phyloP scores from a whole-genome alignment of 2,113 vertebrate genomes.

The Indicator indicator region DNA sequence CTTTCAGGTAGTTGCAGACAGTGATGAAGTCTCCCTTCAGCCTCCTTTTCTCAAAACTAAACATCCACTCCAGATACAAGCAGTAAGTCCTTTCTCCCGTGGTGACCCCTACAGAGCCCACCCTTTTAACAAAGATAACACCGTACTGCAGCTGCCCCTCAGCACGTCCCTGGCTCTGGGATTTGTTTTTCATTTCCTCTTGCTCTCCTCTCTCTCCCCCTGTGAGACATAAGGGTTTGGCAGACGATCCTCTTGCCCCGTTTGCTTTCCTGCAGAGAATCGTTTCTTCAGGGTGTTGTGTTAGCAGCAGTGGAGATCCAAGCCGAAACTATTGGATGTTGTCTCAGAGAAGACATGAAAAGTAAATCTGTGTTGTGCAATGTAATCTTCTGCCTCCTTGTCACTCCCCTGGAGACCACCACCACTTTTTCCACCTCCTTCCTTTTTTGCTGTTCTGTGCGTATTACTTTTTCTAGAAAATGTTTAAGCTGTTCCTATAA shows the following conservation, averaged over 20 bases:
- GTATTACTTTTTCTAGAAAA: background rate
- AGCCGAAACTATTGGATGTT: background rate
- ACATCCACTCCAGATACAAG: background rate
- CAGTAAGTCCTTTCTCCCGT: background rate
- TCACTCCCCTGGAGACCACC: background rate
- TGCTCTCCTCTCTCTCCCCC: background rate
- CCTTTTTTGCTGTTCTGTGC: background rate
- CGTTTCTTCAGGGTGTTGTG: background rate
- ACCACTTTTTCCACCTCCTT: background rate
- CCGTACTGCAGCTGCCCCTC: rapidly evolving
- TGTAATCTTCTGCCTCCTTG: background rate
- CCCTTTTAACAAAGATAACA: background rate
- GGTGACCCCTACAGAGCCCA: rapidly evolving
- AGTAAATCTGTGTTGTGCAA: background rate
- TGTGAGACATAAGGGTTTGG: background rate
- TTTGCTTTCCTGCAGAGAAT: constrained; percentile 2
- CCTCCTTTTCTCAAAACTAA: too few relatives aligned
- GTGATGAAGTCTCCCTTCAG: too few relatives aligned
- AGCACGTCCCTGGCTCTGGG: background rate
- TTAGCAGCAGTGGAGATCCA: background rate
- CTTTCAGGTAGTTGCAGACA: too few relatives aligned
- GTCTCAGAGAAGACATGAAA: background rate
- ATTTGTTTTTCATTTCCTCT: constrained; percentile 71
- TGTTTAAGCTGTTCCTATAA: background rate
- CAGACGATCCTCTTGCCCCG: background rate